These are phyloP conservation scores for Lamproptera curius DNA, from an alignment of 2,888 invertebrate genomes.

Conservation along the genomic window DNA sequence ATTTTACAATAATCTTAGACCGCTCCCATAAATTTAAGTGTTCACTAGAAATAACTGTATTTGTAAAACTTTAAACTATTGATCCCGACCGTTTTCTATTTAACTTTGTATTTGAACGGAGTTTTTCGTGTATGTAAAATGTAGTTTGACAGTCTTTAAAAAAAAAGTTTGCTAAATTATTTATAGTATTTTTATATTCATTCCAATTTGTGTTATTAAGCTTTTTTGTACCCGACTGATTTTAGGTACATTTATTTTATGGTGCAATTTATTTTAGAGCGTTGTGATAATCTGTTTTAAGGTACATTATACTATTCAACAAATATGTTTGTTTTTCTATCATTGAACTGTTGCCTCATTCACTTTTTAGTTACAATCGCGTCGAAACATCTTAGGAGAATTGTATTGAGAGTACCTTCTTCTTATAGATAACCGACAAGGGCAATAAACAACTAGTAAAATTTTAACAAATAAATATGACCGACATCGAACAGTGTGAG, in stretches of 20 bases:
- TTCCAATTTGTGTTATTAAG: constrained; percentile 70
- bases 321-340: no score
- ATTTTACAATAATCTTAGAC: constrained; percentile 51
- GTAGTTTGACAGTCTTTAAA: constrained; percentile 55
- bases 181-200: constrained; percentile 77
- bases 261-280: constrained; percentile 78
- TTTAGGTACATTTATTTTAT: constrained; percentile 77
- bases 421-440: no score
- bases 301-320: constrained; percentile 73
- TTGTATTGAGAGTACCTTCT: no score
- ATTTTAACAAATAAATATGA: no score
- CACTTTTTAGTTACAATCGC: no score
- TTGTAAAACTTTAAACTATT: constrained; percentile 57
- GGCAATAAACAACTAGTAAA: no score
- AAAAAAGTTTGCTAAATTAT: constrained; percentile 75
- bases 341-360: no score
- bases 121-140: constrained; percentile 60
- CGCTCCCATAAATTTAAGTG: constrained; percentile 69
- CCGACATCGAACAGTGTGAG: no score
- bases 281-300: constrained; percentile 78
- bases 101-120: constrained; percentile 68
- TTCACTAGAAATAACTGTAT: constrained; percentile 72
- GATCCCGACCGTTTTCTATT: constrained; percentile 57
- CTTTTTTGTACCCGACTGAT: constrained; percentile 77
- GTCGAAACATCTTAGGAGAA: no score